Evolutionary conservation across 2,888 invertebrate species (phyloP), one percentile per base, ranked within the genome.

Genomic region (Falcaria lacertinaria): DNA sequence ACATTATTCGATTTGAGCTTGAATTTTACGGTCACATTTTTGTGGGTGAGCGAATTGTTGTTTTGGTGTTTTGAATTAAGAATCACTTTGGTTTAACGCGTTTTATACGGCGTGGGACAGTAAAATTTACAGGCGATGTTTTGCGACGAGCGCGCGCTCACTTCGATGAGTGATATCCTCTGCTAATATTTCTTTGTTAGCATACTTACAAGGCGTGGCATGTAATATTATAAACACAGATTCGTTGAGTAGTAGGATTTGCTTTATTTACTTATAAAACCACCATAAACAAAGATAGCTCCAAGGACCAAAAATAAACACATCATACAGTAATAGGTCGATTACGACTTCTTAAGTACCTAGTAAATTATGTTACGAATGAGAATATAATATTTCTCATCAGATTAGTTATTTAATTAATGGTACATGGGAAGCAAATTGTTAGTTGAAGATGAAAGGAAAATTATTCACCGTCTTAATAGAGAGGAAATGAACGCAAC

Each of bases 101-200:
- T 42, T 34, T 44, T 47, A 47, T 52, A 58, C 60, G 62, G 69
- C 71, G 74, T 74, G 75, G 77, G 75, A 79, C 83, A 81, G 77
- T 80, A 82, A 84, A 72, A 82, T 82, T 82, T 79, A 83, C 75
- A 72, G 73, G 67, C 71, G 68, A 72, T 80, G 82, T 81, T 79
- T 79, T 72, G 75, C 73, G 76, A 64, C 68, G 72, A 58, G 68
- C 77, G 76, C 76, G 74, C 73, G 72, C 69, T 77, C 77, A 68
- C 73, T 77, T 74, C 80, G 79, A 80, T 78, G 80, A 83, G 73
- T 76, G 80, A 82, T 83, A 78, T 75, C 72, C 78, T 70, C 62
- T 66, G 60, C 64, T 75, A 70, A 75, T 72, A 68, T 59, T 74
- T 74, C 79, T 82, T 80, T 79, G 77, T 80, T 80, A 61, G 64